Percentiles rank a stretch among this genome's conserved stretches.
Conservation (phyloP, 1,140 invertebrate genomes). For the Drosophila bocki region DNA sequence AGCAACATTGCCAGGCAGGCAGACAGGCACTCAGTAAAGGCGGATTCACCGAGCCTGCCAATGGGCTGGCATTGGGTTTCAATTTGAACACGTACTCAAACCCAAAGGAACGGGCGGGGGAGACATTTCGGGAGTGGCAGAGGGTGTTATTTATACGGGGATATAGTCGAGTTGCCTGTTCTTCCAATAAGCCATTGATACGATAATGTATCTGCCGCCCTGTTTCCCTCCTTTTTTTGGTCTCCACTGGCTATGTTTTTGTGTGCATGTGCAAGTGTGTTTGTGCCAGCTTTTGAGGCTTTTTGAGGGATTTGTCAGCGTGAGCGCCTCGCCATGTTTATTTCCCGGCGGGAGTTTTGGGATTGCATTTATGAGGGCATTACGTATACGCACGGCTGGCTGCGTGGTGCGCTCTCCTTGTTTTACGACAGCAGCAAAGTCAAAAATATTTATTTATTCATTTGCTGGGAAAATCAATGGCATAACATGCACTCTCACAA, state of each 20-base stretch:
- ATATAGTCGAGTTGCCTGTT: constrained; percentile 28
- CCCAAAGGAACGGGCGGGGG: neutral
- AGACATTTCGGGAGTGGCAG: constrained; percentile 13
- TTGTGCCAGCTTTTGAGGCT: constrained; percentile 58
- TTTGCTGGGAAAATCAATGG: constrained; percentile 19
- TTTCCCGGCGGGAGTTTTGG: constrained; percentile 21
- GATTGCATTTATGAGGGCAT: constrained; percentile 52
- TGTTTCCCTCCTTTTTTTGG: neutral
- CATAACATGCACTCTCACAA: constrained; percentile 7
- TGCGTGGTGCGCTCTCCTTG: neutral
- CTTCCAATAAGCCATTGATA: constrained; percentile 73
- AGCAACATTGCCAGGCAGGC: neutral
- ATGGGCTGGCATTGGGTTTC: constrained; percentile 60
- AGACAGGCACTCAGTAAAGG: neutral
- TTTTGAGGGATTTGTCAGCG: constrained; percentile 63
- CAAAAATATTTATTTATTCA: constrained; percentile 44
- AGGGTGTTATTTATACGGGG: constrained; percentile 31
- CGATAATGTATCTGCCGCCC: constrained; percentile 72
- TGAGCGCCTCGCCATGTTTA: constrained; percentile 32
- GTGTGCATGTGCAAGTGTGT: constrained; percentile 32
- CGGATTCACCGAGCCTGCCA: constrained; percentile 30
- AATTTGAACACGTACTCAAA: constrained; percentile 57
- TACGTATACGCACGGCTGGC: constrained; percentile 48
- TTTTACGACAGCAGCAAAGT: constrained; percentile 16
- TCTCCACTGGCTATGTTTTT: neutral